Evolutionary conservation across 64 coral and sea anemone genomes (phyloP), one percentile per base, ranked within the genome.

Genomic region (Astreopora myriophthalma): DNA sequence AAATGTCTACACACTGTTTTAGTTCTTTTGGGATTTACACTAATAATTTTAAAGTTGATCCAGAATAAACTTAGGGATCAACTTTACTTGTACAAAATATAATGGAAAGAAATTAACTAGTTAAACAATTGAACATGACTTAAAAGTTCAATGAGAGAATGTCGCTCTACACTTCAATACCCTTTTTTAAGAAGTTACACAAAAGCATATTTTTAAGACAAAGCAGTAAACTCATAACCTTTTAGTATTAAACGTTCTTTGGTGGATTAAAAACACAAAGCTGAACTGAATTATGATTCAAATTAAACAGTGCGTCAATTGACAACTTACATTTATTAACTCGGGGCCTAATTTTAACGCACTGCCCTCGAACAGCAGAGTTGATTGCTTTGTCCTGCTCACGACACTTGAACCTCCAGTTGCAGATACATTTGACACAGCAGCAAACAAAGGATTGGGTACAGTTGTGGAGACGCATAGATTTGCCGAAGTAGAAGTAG

Each of bases 381-480:
- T 90, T 40, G 52, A 76, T 63, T 90, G 74, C 28, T 79, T 90
- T 79, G 88, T 90, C 58, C 74, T 79, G 49, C 46, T 62, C 88
- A 90, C 73, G 72, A 33, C 85, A 60, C 49, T 81, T 81, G 27
- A 62, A 81, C 48, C 49, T 72, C 69, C 69, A 72, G 33, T 72
- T 72, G 69, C 69, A 72, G 69, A 72, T 72, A 72, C 17, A 72
- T 72, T 72, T 72, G 69, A 72, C 69, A 72, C 69, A 72, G 69
- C 69, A 72, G 69, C 37, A 72, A 72, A 72, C 69, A 72, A 72
- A 72, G 69, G 34, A 72, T 72, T 72, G 69, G 69, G 69, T 72
- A 72, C 29, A 72, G 11, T 72, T 72, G 69, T 72, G 69, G 67
- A 34, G 26, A 70, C 67, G 28, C 66, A 69, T 69, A 36, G 31